Percentiles rank a stretch among this genome's conserved stretches.
Evolutionary conservation across 2,888 invertebrate species (phyloP).

Genomic region (Sinhomidia bicolor): DNA sequence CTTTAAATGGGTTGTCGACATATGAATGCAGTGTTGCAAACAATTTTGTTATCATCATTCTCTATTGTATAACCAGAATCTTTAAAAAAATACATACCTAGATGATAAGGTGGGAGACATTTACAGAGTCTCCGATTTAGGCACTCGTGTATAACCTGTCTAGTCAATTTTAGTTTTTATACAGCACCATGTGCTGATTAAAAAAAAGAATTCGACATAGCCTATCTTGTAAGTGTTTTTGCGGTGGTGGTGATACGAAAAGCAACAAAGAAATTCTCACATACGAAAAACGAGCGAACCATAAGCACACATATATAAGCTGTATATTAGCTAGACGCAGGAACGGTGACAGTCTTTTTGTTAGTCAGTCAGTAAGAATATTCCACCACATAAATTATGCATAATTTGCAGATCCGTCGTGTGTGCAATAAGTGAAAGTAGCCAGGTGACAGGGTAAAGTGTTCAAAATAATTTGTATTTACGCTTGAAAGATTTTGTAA

Average conservation of each 20-base stretch:
- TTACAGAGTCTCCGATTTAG: not conserved
- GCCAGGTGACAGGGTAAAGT: not conserved
- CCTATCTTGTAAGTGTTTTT: too few relatives aligned
- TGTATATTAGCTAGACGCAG: not conserved
- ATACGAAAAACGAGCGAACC: not conserved
- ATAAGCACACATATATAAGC: too few relatives aligned
- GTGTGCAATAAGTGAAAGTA: not conserved
- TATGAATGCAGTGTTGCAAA: not conserved
- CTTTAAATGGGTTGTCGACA: not conserved
- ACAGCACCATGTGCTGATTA: too few relatives aligned
- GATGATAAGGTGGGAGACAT: not conserved
- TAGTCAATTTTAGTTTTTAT: too few relatives aligned
- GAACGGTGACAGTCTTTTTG: not conserved
- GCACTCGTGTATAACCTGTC: not conserved
- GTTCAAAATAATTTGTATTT: not conserved
- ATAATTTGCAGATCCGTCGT: not conserved
- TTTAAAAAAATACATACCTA: not conserved
- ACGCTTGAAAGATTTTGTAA: too few relatives aligned
- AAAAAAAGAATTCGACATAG: too few relatives aligned
- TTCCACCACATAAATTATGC: not conserved
- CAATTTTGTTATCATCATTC: not conserved
- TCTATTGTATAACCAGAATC: not conserved
- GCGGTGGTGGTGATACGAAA: too few relatives aligned
- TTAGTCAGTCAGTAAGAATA: not conserved
- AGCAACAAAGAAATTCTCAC: not conserved